Evolutionary conservation across 2,888 invertebrate genomes (phyloP), one percentile per base, ranked within the genome.

Genomic region (Melolontha melolontha): DNA sequence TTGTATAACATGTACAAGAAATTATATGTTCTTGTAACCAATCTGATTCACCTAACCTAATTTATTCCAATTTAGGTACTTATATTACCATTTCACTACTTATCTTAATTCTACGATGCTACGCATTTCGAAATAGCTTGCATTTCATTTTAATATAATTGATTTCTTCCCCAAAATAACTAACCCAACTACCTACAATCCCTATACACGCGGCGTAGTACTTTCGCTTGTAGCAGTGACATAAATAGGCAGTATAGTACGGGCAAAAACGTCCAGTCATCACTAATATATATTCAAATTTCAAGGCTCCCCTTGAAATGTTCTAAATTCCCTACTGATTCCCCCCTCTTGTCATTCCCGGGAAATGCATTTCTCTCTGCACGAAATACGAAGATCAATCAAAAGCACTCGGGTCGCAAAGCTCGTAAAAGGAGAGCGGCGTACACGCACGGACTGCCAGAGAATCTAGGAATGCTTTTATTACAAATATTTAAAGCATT

Each of bases 261-360:
- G 72, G 72, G 34, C 66, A 57, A 76, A 76, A 76, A 76, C 72
- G 74, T 75, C 66, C 77, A 79, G 79, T 81, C 79, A 80, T 79
- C 78, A 75, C 77, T 78, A 80, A 81, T 81, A 80, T 81, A 81
- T 80, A 81, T 81, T 81, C 79, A 81, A 81, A 81, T 81, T 80
- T 78, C 74, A 77, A 78, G 59, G 44, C 59, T 79, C 78, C 79
- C 77, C 78, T 76, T 66, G 72, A 70, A 70, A 71, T 70, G 34
- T 34, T 70, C 71, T 71, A 75, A 27, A 59, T 59, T 59, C 41
- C 65, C 73, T 71, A 14, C 29, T 47, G 59, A 59, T 69, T 49
- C 63, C 72, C 63, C 71, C 64, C 64, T 59, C 67, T 14, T 59
- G 59, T 59, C 59, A 59, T 59, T 59, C 47, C 67, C 63, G 62